Evolutionary conservation across 35 echinoderm and acorn worm species (phyloP).

Genomic region (Holothuria glaberrima): DNA sequence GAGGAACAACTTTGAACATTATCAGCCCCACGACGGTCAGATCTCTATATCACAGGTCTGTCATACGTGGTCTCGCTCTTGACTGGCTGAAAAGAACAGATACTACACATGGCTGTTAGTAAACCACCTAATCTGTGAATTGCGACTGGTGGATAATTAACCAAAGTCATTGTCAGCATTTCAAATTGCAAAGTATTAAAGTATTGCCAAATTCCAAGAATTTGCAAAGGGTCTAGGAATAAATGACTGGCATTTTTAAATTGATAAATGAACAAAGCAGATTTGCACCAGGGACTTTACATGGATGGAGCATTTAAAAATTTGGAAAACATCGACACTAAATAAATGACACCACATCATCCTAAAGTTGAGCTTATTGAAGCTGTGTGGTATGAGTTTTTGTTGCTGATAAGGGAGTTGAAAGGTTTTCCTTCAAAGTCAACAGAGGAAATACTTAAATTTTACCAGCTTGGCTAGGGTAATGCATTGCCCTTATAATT

Average conservation of each 20-base stretch:
- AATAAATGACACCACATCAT: not conserved
- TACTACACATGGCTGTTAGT: too few species aligned
- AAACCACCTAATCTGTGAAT: not conserved
- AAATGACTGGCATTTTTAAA: slow-evolving; percentile 40
- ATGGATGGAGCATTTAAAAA: not conserved
- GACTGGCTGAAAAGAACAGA: too few species aligned
- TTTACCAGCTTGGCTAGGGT: too few species aligned
- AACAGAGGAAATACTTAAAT: not conserved
- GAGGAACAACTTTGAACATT: too few species aligned
- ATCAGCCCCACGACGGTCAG: too few species aligned
- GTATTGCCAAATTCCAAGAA: slow-evolving; percentile 1
- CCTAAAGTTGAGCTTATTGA: not conserved
- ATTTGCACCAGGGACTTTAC: slow-evolving; percentile 30
- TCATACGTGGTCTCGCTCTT: too few species aligned
- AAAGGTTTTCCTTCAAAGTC: not conserved
- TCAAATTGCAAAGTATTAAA: not conserved
- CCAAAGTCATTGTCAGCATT: not conserved
- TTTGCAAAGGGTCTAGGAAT: slow-evolving; percentile 23
- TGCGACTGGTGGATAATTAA: not conserved
- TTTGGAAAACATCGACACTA: not conserved
- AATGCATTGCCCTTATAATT: too few species aligned
- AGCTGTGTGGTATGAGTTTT: not conserved
- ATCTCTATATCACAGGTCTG: too few species aligned
- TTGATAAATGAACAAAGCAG: slow-evolving; percentile 12
- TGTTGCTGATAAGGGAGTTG: not conserved